These are phyloP conservation scores for Ligdia adustata DNA, from an alignment of 2,888 invertebrate genomes.

Conservation along the genomic window DNA sequence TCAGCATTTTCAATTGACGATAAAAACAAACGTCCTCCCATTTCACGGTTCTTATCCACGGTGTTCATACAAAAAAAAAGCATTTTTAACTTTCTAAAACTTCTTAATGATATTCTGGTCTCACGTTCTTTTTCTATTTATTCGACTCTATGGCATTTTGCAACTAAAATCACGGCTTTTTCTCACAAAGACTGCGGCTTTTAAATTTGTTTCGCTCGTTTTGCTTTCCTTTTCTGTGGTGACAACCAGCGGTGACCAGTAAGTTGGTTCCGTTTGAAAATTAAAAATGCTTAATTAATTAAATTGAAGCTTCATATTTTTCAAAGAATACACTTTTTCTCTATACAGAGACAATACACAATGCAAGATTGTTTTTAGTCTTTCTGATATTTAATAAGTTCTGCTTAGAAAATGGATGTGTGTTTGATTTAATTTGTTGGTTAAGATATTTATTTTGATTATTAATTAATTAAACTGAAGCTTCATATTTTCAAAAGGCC, in stretches of 20 bases:
- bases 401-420: no score
- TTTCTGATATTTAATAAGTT: no score
- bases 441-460: no score
- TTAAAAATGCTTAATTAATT: no score
- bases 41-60: slow-evolving; percentile 17
- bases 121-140: slow-evolving; percentile 22
- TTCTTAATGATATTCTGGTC: slow-evolving; percentile 4
- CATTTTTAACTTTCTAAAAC: slow-evolving; percentile 18
- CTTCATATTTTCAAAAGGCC: no score
- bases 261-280: neutral
- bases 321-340: no score
- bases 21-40: slow-evolving; percentile 20
- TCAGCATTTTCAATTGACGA: slow-evolving; percentile 16
- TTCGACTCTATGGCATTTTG: slow-evolving; percentile 11
- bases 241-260: neutral
- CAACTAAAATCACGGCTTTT: slow-evolving; percentile 10
- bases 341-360: no score
- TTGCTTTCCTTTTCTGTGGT: slow-evolving; percentile 16
- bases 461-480: no score
- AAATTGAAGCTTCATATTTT: no score
- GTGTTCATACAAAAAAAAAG: slow-evolving; percentile 12
- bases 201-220: neutral
- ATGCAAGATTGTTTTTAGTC: no score
- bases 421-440: no score
- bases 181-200: slow-evolving; percentile 14